Conservation (phyloP, 1,140 invertebrate species). For the Andricus grossulariae region DNA sequence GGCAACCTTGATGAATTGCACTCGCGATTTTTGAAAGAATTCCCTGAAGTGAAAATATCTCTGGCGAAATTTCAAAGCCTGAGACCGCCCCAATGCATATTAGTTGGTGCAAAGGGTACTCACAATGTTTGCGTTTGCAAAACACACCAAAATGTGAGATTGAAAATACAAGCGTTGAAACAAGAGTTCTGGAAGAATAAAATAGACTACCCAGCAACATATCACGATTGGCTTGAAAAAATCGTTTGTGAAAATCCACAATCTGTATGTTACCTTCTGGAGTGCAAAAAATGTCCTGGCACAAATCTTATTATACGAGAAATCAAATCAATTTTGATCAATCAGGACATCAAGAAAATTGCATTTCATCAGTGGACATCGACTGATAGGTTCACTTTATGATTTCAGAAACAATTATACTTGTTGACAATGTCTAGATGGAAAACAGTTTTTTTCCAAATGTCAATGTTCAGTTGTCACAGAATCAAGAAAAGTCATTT, state of each 20-base stretch:
- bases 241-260: neutral
- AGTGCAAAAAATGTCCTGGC: slow-evolving; percentile 10
- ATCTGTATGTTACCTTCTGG: neutral
- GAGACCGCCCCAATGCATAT: neutral
- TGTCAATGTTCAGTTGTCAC: neutral
- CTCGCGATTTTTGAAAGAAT: slow-evolving; percentile 26
- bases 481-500: neutral
- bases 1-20: neutral
- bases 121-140: too few relatives aligned
- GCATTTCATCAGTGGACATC: neutral
- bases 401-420: neutral
- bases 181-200: neutral
- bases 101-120: too few relatives aligned
- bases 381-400: neutral
- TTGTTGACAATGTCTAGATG: neutral
- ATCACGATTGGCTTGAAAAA: neutral
- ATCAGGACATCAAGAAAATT: neutral
- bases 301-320: too few relatives aligned
- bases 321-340: neutral
- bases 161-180: too few relatives aligned
- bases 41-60: neutral
- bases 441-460: neutral
- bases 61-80: neutral
- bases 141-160: too few relatives aligned
- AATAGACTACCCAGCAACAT: neutral